Evolutionary conservation across 2,113 vertebrate species (phyloP), one percentile per base, ranked within the genome.

Genomic region (Prionailurus bengalensis): DNA sequence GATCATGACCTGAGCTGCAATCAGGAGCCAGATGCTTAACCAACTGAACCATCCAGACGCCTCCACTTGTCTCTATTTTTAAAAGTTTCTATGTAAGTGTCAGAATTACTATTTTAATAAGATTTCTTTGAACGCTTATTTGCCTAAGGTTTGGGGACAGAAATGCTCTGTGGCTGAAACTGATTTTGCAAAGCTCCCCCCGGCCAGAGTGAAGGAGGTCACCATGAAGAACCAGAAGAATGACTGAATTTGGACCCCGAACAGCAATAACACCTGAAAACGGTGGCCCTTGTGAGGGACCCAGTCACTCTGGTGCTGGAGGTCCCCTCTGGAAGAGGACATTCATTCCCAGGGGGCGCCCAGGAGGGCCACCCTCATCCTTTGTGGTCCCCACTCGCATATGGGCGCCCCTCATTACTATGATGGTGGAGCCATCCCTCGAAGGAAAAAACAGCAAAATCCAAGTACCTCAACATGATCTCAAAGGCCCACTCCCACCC

Each of bases 211-310:
- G 39, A 80, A 94, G 33, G 48, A 90, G 79, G 58, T 48, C 61
- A 97, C 31, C 33, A 63, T 65, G 74, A 86, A 65, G 45, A 63
- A 71, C 16, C 23, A 66, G 74, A 92, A 70, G 14, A 53, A 55
- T 79, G 36, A 42, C 0, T 51, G 51, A 45, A 92, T 76, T 82
- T 76, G 70, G 88, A 88, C 21, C 25, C 65, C 21, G 51, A 65
- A 61, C 12, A 10, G 19, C 6, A 3, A 6, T 23, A 1, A 70
- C 51, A 33, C 9, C 80, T 74, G 31, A 61, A 58, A n/a, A 66
- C 0, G 5, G 29, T 2, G 31, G 66, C 23, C 23, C 33, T 45
- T 21, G 25, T 0, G 27, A 92, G 45, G 31, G 29, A 29, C 3
- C 55, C n/a, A 4, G 36, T 74, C 23, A 29, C 74, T 68, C 17